A percentile compares a stretch with the other conserved stretches of the same genome.
phyloP scores from a whole-genome alignment of 2,113 vertebrate genomes.

The Phalacrocorax brasilianus region DNA sequence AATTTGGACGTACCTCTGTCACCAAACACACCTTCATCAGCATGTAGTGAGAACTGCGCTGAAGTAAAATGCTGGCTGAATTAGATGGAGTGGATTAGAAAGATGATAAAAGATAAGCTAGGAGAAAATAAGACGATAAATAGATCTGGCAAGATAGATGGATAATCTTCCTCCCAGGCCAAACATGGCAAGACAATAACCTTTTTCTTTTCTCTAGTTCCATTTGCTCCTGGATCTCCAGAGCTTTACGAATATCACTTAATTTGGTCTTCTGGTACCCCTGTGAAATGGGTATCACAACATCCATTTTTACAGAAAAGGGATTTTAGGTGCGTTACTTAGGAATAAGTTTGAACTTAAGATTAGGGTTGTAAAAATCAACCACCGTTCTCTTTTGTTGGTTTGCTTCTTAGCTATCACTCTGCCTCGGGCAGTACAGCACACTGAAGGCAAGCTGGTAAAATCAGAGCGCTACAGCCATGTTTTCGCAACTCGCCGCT shows the following conservation, averaged over 20 bases:
- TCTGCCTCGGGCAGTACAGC: accelerated
- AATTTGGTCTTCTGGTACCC: background rate
- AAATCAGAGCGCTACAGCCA: background rate
- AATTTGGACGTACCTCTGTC: background rate
- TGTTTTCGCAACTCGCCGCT: background rate
- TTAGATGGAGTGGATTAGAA: slow-evolving; percentile 20
- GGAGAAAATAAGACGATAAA: slow-evolving; percentile 39
- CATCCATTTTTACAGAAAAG: background rate
- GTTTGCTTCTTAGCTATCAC: accelerated
- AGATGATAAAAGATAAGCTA: slow-evolving; percentile 33
- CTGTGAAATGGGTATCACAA: background rate
- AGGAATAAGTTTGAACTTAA: background rate
- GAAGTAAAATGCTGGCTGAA: background rate
- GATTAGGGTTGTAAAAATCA: background rate
- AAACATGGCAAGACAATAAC: slow-evolving; percentile 32
- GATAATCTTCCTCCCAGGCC: slow-evolving; percentile 25
- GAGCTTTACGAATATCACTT: background rate
- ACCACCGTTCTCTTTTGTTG: background rate
- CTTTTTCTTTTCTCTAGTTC: background rate
- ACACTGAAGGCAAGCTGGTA: background rate
- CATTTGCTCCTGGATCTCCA: background rate
- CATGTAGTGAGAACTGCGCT: background rate
- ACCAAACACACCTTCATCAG: background rate
- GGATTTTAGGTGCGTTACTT: background rate
- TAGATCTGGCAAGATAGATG: slow-evolving; percentile 23